Base-by-base conservation (phyloP, 2,888 invertebrate species). In the Drosophila diplacantha region DNA sequence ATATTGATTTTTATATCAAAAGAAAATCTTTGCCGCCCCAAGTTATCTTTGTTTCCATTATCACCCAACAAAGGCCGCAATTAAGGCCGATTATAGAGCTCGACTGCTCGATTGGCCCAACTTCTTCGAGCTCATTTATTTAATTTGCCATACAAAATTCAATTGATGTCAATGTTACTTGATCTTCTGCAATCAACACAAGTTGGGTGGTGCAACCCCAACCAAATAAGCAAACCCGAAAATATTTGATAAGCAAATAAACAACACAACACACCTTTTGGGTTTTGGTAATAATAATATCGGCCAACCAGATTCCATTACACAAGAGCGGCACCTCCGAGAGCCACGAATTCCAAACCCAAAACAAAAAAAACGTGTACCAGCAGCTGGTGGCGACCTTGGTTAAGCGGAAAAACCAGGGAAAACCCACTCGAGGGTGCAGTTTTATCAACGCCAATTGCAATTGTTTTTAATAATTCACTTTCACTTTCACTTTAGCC, bases 401-500 rank as follows among this genome's bases (percentile, higher is more conserved):
- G 26, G 11, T 16, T 26, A 43, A 12, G 43, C 12, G 44, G 44
- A 18, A 44, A 44, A 44, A 2, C 18, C 18, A 14, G 29, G 26
- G 4, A 44, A 44, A 31, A 14, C 8, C 29, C 14, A 44, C 26
- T 18, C 26, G 43, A 26, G 16, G 43, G 16, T 9, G 54, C 61
- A 64, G 60, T 68, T 58, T 71, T 69, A 73, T 68, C 70, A 65
- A 53, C 69, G 50, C 46, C 81, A 73, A 75, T 75, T 75, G 79
- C 82, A 81, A 81, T 81, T 81, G 76, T 74, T 65, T 69, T 73
- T 70, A 73, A 76, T 74, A 81, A 73, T 76, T 75, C 70, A 79
- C 80, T 79, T 78, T 81, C 72, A 73, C 80, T 73, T 81, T 79
- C 76, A 72, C 76, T 81, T 78, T 52, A 61, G 50, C 16, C 54